Evolutionary conservation across 53 echinoderm and acorn worm species (phyloP), one percentile per base, ranked within the genome.

Genomic region (Paracentrotus lividus): DNA sequence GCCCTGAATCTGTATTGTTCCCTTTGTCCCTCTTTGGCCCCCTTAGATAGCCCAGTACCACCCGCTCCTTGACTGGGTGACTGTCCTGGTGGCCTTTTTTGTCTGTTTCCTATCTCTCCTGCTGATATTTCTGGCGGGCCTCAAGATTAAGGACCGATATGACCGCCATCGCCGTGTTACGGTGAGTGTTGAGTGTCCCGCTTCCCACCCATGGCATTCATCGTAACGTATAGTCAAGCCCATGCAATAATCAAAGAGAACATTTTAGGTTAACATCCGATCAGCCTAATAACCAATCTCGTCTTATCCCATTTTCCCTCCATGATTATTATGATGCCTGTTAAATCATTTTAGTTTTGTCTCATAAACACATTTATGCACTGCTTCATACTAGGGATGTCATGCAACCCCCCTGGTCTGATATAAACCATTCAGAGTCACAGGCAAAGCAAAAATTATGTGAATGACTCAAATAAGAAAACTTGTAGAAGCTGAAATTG

Each of bases 101-200:
- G 93, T 96, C 88, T 96, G 95, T 84, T 97, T 97, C 95, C 77
- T 96, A 68, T 72, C 95, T 42, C 95, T 97, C 52, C 93, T 97
- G 68, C 69, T 93, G 24, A 51, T 97, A 18, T 97, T 97, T 93
- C 91, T 94, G 65, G 77, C 90, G 33, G 95, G 95, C 58, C 92
- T 97, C 86, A 97, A 96, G 95, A 81, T 96, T 42, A 96, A 96
- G 77, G 97, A 97, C 49, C 88, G 91, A 51, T 86, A 92, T 88
- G 97, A 96, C 88, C 95, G 94, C 36, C 92, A 69, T 76, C 93
- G 69, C 21, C 94, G 90, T 20, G 59, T 91, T 44, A 55, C 66
- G 97, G 97, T 97, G 94, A 96, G 97, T 94, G 59, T 85, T 53
- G 49, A 47, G 38, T 34, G 20, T 45, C 47, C 45, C 27, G 81